These are phyloP conservation scores for Numenius arquata DNA, from an alignment of 2,113 vertebrate genomes.

Conservation along the genomic window DNA sequence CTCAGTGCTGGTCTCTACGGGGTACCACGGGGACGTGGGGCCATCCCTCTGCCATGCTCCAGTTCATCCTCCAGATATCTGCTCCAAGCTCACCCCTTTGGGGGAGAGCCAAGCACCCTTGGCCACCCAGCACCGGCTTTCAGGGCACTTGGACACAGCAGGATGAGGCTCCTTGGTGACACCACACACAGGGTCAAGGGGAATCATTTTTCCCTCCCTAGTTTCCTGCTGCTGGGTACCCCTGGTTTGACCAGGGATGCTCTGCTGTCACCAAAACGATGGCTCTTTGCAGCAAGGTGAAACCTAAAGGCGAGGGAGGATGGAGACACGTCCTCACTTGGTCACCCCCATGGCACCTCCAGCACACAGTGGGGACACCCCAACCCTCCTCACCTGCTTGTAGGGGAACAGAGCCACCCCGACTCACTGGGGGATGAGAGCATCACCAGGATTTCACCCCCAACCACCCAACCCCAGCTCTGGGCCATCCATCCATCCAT, in stretches of 20 bases:
- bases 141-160: background rate
- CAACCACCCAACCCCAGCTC: background rate
- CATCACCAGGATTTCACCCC: background rate
- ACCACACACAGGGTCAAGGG: accelerated
- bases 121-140: background rate
- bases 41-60: background rate
- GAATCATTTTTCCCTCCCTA: background rate
- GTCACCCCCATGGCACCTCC: background rate
- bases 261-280: background rate
- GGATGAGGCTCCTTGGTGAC: background rate
- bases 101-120: background rate
- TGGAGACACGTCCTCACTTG: accelerated
- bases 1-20: accelerated
- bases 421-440: background rate
- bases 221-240: background rate
- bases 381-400: background rate
- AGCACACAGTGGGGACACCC: background rate
- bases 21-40: background rate
- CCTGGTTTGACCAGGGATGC: background rate
- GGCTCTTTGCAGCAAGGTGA: background rate
- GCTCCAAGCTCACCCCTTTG: background rate
- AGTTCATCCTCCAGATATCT: background rate
- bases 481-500: background rate
- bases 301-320: background rate
- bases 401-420: background rate